These are phyloP conservation scores for Hemaris fuciformis DNA, from an alignment of 2,888 invertebrate species.

Conservation along the genomic window DNA sequence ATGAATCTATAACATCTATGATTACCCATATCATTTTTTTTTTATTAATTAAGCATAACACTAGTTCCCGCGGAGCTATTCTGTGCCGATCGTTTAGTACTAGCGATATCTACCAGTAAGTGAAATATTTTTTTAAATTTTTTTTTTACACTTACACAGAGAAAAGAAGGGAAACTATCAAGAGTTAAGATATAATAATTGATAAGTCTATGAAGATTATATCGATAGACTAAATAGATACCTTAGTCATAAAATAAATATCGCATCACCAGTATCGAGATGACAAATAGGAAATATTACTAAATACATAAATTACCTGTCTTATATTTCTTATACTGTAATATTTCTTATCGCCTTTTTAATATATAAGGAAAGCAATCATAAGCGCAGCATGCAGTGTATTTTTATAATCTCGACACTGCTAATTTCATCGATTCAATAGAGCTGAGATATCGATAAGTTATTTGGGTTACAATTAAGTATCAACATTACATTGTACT, in stretches of 20 bases:
- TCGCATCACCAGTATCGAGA: neutral
- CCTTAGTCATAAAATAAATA: neutral
- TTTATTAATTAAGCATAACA: neutral
- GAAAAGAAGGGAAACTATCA: neutral
- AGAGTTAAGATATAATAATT: neutral
- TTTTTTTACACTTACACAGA: too few relatives aligned
- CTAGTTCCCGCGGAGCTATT: neutral
- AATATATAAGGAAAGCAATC: neutral
- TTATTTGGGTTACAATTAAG: neutral
- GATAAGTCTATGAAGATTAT: neutral
- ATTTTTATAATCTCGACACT: neutral
- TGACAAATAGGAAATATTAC: neutral
- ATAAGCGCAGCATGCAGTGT: neutral
- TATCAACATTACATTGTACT: neutral
- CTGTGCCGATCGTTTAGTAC: neutral
- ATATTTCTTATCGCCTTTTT: neutral
- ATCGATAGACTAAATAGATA: neutral
- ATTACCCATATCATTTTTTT: slow-evolving; percentile 14
- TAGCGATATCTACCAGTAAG: neutral
- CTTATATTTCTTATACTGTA: neutral
- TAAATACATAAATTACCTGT: neutral
- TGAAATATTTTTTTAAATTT: too few relatives aligned
- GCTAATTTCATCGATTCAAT: neutral
- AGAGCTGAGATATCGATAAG: neutral
- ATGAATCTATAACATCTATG: slow-evolving; percentile 9